Conservation (phyloP, 1,140 invertebrate genomes). For the Phthorimaea operculella region DNA sequence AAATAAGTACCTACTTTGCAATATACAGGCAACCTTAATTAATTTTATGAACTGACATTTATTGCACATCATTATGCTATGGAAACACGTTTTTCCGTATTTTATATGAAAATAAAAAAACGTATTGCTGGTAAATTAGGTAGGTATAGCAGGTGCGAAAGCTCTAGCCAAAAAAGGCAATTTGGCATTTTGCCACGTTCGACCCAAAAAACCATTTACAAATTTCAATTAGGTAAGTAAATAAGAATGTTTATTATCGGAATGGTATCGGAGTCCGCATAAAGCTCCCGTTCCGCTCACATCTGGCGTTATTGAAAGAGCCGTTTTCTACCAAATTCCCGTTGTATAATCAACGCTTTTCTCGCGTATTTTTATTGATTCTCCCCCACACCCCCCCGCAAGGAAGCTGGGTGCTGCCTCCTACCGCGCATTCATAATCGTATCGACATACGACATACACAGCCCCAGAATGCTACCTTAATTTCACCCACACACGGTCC, state of each 20-base stretch:
- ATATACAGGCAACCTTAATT: background rate
- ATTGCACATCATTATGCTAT: background rate
- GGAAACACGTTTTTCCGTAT: background rate
- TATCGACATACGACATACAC: constrained; percentile 51
- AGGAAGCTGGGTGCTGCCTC: constrained; percentile 62
- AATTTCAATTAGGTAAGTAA: background rate
- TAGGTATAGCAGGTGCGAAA: background rate
- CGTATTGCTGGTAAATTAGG: background rate
- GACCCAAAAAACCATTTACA: background rate
- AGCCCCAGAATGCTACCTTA: constrained; percentile 41
- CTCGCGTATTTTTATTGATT: constrained; percentile 67
- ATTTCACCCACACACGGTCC: constrained; percentile 29
- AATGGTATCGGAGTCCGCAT: background rate
- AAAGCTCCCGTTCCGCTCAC: constrained; percentile 16
- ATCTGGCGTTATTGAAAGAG: constrained; percentile 44
- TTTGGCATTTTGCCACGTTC: background rate
- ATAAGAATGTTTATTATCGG: background rate
- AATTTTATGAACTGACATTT: background rate
- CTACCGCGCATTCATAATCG: constrained; percentile 66
- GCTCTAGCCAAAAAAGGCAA: background rate
- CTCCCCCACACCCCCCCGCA: constrained; percentile 42
- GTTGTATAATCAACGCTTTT: constrained; percentile 65
- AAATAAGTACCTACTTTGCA: too few relatives aligned
- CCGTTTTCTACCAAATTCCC: constrained; percentile 48
- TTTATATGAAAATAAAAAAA: background rate